Conservation (phyloP, 2,797 vertebrate genomes). For the Nyctibius grandis region DNA sequence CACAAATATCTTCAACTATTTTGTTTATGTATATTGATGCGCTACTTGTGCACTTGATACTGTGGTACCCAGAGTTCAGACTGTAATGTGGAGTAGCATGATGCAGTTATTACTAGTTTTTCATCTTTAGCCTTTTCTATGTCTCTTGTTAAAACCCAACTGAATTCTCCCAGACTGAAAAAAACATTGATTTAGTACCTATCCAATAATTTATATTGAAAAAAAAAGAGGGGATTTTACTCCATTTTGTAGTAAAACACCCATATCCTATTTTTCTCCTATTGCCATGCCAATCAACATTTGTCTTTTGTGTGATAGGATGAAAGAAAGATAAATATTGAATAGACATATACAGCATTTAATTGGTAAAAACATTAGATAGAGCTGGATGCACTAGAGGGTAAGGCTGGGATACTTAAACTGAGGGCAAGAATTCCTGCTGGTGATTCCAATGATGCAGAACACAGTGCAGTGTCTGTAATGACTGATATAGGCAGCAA, state of each 20-base stretch:
- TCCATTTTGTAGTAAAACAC: neutral
- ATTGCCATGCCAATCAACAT: neutral
- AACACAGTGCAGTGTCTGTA: neutral
- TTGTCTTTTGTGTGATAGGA: neutral
- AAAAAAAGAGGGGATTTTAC: neutral
- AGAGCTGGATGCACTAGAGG: neutral
- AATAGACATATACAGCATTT: neutral
- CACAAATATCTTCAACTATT: neutral
- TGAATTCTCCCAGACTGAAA: neutral
- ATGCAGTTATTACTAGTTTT: neutral
- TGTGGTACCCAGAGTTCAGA: neutral
- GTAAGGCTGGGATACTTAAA: neutral
- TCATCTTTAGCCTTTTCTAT: neutral
- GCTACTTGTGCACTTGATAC: neutral
- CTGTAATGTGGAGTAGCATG: neutral
- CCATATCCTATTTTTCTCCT: neutral
- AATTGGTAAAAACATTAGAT: neutral
- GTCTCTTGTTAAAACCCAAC: neutral
- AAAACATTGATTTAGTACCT: neutral
- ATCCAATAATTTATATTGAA: neutral
- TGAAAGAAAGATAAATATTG: neutral
- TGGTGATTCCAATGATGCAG: neutral
- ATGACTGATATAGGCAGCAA: neutral
- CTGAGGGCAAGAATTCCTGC: neutral
- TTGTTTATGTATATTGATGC: neutral